phyloP scores from a whole-genome alignment of 2,113 vertebrate species.

The Thermophis baileyi region DNA sequence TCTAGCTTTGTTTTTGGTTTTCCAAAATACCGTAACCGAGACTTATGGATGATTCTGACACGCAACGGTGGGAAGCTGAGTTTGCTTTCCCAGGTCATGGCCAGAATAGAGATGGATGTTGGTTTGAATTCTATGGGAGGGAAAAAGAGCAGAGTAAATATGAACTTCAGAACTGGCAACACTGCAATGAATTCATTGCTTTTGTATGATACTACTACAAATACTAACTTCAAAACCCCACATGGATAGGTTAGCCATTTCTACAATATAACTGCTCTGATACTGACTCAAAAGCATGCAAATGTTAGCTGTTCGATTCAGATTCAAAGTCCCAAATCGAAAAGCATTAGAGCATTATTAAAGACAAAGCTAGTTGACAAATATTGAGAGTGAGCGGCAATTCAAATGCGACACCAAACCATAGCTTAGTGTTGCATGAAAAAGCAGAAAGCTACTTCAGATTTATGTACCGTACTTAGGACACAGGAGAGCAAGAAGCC shows the following conservation, averaged over 20 bases:
- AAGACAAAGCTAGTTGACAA: not conserved
- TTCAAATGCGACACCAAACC: not conserved
- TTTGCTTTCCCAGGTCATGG: slow-evolving; percentile 68
- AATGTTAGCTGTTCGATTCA: too few species aligned
- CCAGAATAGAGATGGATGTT: slow-evolving; percentile 74
- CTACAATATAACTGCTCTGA: not conserved
- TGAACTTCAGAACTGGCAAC: not conserved
- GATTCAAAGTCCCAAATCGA: not conserved
- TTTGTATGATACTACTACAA: not conserved
- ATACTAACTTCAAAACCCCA: not conserved
- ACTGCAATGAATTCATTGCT: not conserved
- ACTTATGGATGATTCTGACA: slow-evolving; percentile 86
- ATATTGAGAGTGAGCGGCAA: not conserved
- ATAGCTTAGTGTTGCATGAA: not conserved
- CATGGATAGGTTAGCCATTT: not conserved
- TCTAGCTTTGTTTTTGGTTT: slow-evolving; percentile 76
- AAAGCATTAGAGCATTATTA: not conserved
- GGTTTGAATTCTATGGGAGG: slow-evolving; percentile 73
- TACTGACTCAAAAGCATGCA: not conserved
- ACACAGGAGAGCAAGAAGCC: not conserved
- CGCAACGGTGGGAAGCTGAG: slow-evolving; percentile 74
- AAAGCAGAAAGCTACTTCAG: not conserved
- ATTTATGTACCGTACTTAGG: not conserved
- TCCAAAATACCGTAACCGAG: slow-evolving; percentile 86
- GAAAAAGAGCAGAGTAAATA: not conserved